Conservation (phyloP, 2,888 invertebrate genomes). For the Nematopogon swammerdamellus region DNA sequence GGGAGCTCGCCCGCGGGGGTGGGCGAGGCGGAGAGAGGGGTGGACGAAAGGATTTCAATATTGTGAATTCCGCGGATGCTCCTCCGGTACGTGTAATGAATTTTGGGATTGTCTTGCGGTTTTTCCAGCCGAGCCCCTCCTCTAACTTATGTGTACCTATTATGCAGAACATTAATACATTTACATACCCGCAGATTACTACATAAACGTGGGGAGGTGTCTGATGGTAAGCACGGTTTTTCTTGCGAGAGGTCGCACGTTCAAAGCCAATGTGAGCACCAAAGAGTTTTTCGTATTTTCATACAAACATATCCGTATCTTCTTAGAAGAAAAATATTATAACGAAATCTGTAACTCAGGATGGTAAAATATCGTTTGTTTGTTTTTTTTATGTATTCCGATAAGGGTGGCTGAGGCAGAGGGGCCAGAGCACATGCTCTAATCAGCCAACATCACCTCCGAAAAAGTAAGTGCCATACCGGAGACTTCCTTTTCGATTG, state of each 20-base stretch:
- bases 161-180: constrained; percentile 1
- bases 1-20: constrained; percentile 9
- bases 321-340: no score
- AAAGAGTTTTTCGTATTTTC: no score
- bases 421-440: no score
- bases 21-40: constrained; percentile 14
- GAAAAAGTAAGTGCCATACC: no score
- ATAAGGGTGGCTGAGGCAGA: no score
- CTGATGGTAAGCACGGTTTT: not conserved
- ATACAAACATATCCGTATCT: no score
- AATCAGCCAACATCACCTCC: no score
- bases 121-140: constrained; percentile 36
- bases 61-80: constrained; percentile 53
- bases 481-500: no score
- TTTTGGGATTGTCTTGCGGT: constrained; percentile 53
- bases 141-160: not conserved
- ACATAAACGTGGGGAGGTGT: not conserved
- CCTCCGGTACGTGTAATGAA: constrained; percentile 47
- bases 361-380: no score
- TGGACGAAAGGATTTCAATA: constrained; percentile 39
- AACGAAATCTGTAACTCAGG: no score
- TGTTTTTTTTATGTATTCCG: no score
- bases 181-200: not conserved
- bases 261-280: no score
- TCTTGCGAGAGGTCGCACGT: constrained; percentile 2